Conservation (phyloP, 2,888 invertebrate genomes). For the Ormyrus pomaceus region DNA sequence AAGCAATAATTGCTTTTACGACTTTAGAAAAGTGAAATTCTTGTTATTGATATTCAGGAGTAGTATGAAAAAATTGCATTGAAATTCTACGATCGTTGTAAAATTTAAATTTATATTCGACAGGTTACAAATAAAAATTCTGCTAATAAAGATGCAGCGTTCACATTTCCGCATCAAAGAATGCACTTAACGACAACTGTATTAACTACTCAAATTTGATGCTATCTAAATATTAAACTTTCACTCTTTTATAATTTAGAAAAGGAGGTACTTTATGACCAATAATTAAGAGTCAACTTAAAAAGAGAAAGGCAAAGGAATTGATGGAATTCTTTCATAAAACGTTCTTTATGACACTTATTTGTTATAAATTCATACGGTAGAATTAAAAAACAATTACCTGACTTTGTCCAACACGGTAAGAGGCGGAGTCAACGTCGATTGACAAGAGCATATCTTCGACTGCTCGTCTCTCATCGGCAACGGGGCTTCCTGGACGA, state of each 20-base stretch:
- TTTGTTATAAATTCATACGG: background rate
- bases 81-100: too few relatives aligned
- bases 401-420: constrained; percentile 94
- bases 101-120: too few relatives aligned
- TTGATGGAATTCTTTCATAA: background rate
- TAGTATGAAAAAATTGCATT: too few relatives aligned
- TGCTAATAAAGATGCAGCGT: too few relatives aligned
- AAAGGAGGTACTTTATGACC: background rate
- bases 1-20: too few relatives aligned
- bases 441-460: constrained; percentile 89
- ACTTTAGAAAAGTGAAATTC: too few relatives aligned
- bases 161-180: too few relatives aligned
- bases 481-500: constrained; percentile 73
- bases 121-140: too few relatives aligned
- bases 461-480: constrained; percentile 82
- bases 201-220: constrained; percentile 3
- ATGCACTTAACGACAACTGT: background rate
- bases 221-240: constrained; percentile 13
- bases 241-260: constrained; percentile 17
- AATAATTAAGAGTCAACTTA: background rate
- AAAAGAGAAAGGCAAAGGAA: background rate
- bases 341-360: background rate
- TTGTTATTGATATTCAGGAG: too few relatives aligned
- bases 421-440: constrained; percentile 90
- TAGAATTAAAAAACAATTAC: constrained; percentile 78